phyloP scores from a whole-genome alignment of 2,113 vertebrate species.

The Astur gentilis region DNA sequence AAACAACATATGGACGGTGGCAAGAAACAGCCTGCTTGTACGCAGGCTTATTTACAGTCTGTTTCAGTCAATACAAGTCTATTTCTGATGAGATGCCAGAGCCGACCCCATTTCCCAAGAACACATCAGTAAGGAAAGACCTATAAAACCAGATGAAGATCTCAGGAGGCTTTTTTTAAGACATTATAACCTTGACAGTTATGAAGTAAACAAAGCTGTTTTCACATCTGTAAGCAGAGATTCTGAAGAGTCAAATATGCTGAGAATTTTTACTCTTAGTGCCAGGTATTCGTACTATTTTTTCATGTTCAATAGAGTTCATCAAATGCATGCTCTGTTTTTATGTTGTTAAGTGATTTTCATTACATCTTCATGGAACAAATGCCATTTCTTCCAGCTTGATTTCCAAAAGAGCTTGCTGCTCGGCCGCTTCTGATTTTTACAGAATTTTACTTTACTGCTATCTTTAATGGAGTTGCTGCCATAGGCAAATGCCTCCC shows the following conservation, averaged over 20 bases:
- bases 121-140: neutral
- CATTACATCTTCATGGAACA: neutral
- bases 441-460: neutral
- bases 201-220: slow-evolving; percentile 22
- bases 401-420: neutral
- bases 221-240: neutral
- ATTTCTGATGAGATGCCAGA: neutral
- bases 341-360: neutral
- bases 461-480: neutral
- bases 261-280: neutral
- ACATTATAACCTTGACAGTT: neutral
- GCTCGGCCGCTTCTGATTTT: neutral
- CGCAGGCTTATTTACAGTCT: neutral
- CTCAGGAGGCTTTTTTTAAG: slow-evolving; percentile 1
- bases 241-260: neutral
- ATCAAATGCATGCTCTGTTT: neutral
- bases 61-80: neutral
- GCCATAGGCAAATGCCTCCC: neutral
- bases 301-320: neutral
- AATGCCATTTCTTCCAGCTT: neutral
- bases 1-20: accelerated
- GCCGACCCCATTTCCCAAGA: neutral
- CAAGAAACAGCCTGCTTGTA: neutral
- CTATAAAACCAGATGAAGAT: neutral
- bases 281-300: neutral